Base-by-base conservation (phyloP, 1,140 invertebrate species). In the Saccostrea echinata region DNA sequence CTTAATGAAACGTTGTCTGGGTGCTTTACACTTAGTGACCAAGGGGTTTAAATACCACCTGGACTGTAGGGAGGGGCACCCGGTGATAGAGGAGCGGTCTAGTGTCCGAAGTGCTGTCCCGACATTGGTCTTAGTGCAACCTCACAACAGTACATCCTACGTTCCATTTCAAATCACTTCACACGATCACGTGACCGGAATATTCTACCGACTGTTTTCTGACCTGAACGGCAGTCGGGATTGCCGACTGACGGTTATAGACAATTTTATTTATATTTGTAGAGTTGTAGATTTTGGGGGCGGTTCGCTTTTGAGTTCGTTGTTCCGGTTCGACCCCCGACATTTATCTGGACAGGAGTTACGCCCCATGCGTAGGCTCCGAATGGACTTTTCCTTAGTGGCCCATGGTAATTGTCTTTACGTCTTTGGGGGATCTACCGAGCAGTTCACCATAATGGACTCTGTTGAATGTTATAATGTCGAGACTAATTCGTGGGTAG, bases 401-500 rank as follows among this genome's bases (percentile, higher is more conserved):
- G 97, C 97, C 13, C 96, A 98, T 94, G 97, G 97, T 88, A 97
- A 97, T 57, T 96, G 96, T 92, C 95, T 99, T 82, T 98, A 98
- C 93, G 98, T 98, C 0, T 97, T 99, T 93, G 98, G 98, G 52
- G 98, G 98, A 13, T 98, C 98, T 97, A 97, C 98, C 24, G 98
- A 98, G 3, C 97, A 97, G 91, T 98, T 98, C 94, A 97, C 97
- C 85, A 98, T 97, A 18, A 96, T 98, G 80, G 96, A 97, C 85
- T 97, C 96, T 18, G 97, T 97, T 0, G 97, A 98, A 94, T 96
- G 97, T 90, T 98, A 97, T 94, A 97, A 98, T 95, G 97, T 97
- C 0, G 94, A 96, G 84, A 96, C 96, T 16, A 97, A 98, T 93
- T 95, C 95, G 55, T 99, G 98, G 98, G 96, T 96, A 85, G 96